Conservation (phyloP, 1,140 invertebrate genomes). For the Andricus grossulariae region DNA sequence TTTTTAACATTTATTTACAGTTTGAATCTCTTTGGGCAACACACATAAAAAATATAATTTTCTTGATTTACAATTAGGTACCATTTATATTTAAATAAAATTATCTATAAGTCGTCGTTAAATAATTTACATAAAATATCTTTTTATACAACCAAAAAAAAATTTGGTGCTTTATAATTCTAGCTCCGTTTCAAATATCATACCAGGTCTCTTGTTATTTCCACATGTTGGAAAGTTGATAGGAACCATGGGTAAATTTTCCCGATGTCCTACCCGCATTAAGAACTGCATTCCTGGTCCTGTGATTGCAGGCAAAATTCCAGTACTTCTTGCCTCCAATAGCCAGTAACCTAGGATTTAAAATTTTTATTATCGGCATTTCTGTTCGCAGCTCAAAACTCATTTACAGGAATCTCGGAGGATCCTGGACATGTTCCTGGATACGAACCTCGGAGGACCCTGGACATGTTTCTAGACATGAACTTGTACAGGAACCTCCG, state of each 20-base stretch:
- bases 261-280: conserved; percentile 61
- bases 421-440: too few species aligned
- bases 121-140: neutral
- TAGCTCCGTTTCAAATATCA: conserved; percentile 46
- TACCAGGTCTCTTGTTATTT: conserved; percentile 55
- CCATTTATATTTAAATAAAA: neutral
- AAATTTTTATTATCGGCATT: too few species aligned
- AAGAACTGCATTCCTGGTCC: conserved; percentile 64
- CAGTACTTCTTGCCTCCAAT: conserved; percentile 13
- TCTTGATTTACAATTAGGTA: too few species aligned
- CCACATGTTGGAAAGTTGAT: conserved; percentile 67
- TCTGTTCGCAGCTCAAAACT: too few species aligned
- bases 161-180: neutral
- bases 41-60: too few species aligned
- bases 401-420: too few species aligned
- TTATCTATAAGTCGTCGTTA: conserved; percentile 19
- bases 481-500: too few species aligned
- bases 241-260: conserved; percentile 60
- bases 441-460: too few species aligned
- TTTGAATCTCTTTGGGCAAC: too few species aligned
- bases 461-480: too few species aligned
- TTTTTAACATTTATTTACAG: too few species aligned
- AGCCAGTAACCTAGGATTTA: neutral
- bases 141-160: neutral
- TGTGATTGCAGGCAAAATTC: neutral